Conservation (phyloP, 2,888 invertebrate species). For the Dynastes maya region DNA sequence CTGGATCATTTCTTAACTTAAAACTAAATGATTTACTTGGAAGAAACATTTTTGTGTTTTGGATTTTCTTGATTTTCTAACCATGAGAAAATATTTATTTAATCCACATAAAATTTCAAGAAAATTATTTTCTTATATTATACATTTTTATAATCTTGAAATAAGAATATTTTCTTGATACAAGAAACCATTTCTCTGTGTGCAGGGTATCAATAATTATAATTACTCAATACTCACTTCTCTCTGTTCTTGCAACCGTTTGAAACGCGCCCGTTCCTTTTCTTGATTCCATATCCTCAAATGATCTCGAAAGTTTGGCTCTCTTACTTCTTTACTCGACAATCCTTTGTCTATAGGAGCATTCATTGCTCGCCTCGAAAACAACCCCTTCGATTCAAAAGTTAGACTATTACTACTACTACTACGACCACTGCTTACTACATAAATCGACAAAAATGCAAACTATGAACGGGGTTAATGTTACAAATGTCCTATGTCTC, state of each 20-base stretch:
- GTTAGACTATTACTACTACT: neutral
- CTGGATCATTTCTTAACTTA: too few species aligned
- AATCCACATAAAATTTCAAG: too few species aligned
- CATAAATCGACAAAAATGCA: constrained; percentile 20
- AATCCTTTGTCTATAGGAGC: neutral
- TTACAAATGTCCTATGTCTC: constrained; percentile 11
- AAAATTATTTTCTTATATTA: too few species aligned
- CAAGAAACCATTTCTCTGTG: too few species aligned
- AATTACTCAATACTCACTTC: constrained; percentile 60
- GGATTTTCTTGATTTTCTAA: too few species aligned
- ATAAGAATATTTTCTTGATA: too few species aligned
- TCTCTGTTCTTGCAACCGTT: constrained; percentile 64
- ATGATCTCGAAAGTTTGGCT: constrained; percentile 60
- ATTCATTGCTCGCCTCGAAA: constrained; percentile 22
- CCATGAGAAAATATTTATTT: too few species aligned
- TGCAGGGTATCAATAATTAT: too few species aligned
- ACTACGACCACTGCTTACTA: neutral
- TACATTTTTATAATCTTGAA: too few species aligned
- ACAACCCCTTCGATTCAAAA: neutral
- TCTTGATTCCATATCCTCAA: constrained; percentile 64
- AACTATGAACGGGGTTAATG: constrained; percentile 37
- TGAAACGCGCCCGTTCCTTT: constrained; percentile 61
- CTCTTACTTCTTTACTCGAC: neutral
- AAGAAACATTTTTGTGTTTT: too few species aligned
- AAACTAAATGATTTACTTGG: too few species aligned